A percentile compares a stretch with the other conserved stretches of the same genome.
Evolutionary conservation across 2,113 vertebrate genomes (phyloP).

Genomic region (Tauraco erythrolophus): DNA sequence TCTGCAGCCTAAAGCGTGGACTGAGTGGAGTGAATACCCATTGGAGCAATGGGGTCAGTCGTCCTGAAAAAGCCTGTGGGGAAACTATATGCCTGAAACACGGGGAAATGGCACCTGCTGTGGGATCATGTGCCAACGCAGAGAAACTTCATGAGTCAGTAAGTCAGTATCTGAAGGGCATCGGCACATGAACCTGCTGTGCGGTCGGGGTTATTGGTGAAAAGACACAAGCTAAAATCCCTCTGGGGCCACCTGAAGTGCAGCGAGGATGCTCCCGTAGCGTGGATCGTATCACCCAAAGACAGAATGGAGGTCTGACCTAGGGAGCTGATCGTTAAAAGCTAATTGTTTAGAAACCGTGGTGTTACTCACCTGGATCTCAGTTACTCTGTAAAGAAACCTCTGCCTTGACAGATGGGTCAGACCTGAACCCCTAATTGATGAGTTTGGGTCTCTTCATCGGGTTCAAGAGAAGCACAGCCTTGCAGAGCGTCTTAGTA

Average conservation of each 20-base stretch:
- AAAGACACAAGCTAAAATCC: not conserved
- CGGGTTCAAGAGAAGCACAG: not conserved
- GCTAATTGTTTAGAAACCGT: not conserved
- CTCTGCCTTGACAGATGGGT: not conserved
- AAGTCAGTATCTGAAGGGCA: not conserved
- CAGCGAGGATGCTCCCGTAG: accelerated
- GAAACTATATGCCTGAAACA: not conserved
- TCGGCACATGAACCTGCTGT: not conserved
- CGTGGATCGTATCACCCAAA: not conserved
- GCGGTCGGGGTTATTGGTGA: not conserved
- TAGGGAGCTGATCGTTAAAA: not conserved
- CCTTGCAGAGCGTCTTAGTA: not conserved
- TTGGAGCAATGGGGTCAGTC: not conserved
- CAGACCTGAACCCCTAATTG: not conserved
- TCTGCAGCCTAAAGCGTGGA: not conserved
- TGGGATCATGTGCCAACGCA: not conserved
- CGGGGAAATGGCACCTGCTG: not conserved
- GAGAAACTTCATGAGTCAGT: not conserved
- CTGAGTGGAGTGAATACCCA: not conserved
- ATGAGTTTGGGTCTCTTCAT: not conserved
- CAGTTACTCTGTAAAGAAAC: not conserved
- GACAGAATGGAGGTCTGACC: not conserved
- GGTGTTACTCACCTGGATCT: not conserved
- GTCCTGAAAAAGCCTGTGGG: not conserved
- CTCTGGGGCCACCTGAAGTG: not conserved